phyloP scores from a whole-genome alignment of 2,797 vertebrate species.

The Pteronotus mesoamericanus region DNA sequence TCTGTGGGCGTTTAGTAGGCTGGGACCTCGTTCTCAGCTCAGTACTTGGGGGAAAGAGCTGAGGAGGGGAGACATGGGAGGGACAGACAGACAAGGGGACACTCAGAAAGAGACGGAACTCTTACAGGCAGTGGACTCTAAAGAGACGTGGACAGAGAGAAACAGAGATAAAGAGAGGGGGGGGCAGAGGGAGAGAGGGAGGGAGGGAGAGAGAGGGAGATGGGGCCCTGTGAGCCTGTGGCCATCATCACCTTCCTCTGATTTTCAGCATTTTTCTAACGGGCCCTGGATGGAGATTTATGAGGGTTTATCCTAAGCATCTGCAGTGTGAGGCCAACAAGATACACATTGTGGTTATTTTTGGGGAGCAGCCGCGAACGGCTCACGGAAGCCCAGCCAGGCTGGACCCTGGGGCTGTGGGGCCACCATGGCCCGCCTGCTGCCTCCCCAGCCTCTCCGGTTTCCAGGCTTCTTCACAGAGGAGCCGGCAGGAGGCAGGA shows the following conservation, averaged over 20 bases:
- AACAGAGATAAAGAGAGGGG: not conserved
- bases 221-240: not conserved
- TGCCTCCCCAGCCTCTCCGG: not conserved
- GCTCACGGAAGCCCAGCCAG: not conserved
- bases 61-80: not conserved
- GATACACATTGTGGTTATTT: not conserved
- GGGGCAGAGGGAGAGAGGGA: not conserved
- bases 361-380: not conserved
- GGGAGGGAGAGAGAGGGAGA: not conserved
- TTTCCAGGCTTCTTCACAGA: not conserved
- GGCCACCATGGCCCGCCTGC: not conserved
- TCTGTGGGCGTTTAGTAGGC: slow-evolving; percentile 82
- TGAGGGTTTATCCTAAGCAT: slow-evolving; percentile 5
- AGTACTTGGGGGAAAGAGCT: slow-evolving; percentile 56
- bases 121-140: not conserved
- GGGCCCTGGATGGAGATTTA: not conserved
- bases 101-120: not conserved
- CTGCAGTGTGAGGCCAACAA: not conserved
- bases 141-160: not conserved
- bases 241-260: not conserved
- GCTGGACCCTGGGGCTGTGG: not conserved
- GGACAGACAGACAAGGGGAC: not conserved
- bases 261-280: not conserved
- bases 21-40: slow-evolving; percentile 75
- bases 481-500: not conserved